phyloP scores from a whole-genome alignment of 1,140 invertebrate species.

The Macrobrachium rosenbergii region DNA sequence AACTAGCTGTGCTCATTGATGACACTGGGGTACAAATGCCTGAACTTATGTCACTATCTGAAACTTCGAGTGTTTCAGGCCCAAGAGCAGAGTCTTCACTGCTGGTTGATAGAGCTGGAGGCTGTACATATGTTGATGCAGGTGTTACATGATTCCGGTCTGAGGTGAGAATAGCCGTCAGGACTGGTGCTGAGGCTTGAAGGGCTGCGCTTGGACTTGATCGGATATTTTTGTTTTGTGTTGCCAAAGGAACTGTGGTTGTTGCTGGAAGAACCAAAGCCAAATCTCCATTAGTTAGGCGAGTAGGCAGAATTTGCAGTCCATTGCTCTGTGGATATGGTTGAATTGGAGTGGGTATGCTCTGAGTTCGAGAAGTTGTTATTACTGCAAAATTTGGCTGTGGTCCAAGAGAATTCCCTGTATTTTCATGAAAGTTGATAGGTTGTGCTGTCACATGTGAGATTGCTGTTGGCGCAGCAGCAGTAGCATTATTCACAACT shows the following conservation, averaged over 20 bases:
- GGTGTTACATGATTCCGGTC: not conserved
- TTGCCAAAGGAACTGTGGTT: not conserved
- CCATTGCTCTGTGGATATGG: not conserved
- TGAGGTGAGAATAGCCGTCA: constrained; percentile 47
- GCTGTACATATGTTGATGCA: constrained; percentile 23
- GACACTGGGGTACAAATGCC: constrained; percentile 47
- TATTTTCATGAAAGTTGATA: constrained; percentile 23
- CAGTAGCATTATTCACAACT: constrained; percentile 33
- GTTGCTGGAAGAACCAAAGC: constrained; percentile 76
- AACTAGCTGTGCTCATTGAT: constrained; percentile 41
- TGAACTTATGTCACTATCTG: constrained; percentile 54
- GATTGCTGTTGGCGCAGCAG: not conserved
- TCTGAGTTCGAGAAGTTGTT: constrained; percentile 20
- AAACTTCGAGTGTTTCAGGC: constrained; percentile 29
- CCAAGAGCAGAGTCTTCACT: constrained; percentile 52
- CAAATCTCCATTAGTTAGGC: constrained; percentile 68
- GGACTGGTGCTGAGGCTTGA: constrained; percentile 47
- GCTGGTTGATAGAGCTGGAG: constrained; percentile 45
- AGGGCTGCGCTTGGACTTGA: constrained; percentile 35
- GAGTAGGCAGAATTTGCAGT: constrained; percentile 17
- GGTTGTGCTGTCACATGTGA: not conserved
- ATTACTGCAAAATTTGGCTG: constrained; percentile 39
- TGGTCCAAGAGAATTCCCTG: constrained; percentile 39
- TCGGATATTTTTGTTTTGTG: constrained; percentile 7
- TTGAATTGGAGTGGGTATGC: not conserved